Conservation (phyloP, 1,140 invertebrate genomes). For the Saxidomus purpurata region DNA sequence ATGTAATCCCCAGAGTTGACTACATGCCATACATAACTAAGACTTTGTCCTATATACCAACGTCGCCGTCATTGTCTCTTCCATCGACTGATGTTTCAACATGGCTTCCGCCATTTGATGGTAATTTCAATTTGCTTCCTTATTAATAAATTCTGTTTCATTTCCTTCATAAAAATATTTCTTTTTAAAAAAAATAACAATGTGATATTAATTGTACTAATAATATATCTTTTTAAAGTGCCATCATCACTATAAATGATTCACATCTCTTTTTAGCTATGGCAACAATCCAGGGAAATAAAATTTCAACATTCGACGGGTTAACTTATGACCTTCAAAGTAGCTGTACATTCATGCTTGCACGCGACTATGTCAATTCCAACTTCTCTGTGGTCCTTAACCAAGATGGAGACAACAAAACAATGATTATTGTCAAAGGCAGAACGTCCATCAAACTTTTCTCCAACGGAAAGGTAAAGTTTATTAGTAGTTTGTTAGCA, state of each 20-base stretch:
- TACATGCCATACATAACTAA: conserved; percentile 64
- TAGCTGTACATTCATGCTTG: conserved; percentile 93
- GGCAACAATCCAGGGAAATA: conserved; percentile 91
- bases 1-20: conserved; percentile 90
- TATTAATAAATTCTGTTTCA: not conserved
- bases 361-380: conserved; percentile 91
- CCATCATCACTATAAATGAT: too few relatives aligned
- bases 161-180: too few relatives aligned
- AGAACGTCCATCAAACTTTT: conserved; percentile 85
- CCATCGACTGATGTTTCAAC: conserved; percentile 70
- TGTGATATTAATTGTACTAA: too few relatives aligned
- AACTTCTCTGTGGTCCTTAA: conserved; percentile 87
- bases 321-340: conserved; percentile 92
- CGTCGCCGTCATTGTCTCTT: conserved; percentile 69
- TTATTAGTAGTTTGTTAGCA: too few relatives aligned
- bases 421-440: conserved; percentile 71
- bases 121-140: too few relatives aligned
- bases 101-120: conserved; percentile 81
- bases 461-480: conserved; percentile 73
- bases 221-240: too few relatives aligned
- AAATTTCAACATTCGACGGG: conserved; percentile 95
- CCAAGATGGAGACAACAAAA: conserved; percentile 81
- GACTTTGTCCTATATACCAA: conserved; percentile 55
- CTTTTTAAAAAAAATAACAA: too few relatives aligned
- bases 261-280: conserved; percentile 80